phyloP scores from a whole-genome alignment of 2,113 vertebrate species.

The Pitta sordida region DNA sequence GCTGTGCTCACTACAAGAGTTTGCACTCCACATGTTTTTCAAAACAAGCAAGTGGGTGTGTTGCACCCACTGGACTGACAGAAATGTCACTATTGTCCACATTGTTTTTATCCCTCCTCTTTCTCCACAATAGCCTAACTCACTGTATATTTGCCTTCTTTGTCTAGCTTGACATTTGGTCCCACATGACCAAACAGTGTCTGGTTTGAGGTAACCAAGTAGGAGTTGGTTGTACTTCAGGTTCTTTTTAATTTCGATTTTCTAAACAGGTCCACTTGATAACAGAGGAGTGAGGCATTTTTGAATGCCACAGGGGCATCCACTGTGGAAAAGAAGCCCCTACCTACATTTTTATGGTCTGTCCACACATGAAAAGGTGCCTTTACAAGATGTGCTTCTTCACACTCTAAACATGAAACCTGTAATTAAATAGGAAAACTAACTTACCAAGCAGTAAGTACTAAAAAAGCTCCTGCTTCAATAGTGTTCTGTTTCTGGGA shows the following conservation, averaged over 20 bases:
- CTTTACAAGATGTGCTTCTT: conserved; percentile 52
- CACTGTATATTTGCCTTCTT: conserved; percentile 12
- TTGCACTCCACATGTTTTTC: not conserved
- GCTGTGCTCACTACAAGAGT: rapidly evolving
- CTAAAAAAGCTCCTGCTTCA: conserved; percentile 29
- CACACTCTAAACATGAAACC: conserved; percentile 28
- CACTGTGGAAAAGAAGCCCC: not conserved
- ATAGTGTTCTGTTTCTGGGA: conserved; percentile 37
- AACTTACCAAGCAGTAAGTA: not conserved
- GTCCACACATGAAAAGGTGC: conserved; percentile 45
- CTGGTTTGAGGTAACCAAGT: not conserved
- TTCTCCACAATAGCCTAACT: conserved; percentile 30
- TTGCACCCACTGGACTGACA: conserved; percentile 31
- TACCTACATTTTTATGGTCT: conserved; percentile 21
- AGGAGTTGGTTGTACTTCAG: not conserved
- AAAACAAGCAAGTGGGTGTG: conserved; percentile 16
- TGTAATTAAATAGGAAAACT: conserved; percentile 42
- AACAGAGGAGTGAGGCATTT: not conserved
- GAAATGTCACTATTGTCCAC: conserved; percentile 54
- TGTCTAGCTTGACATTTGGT: conserved; percentile 60
- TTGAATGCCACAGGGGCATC: not conserved
- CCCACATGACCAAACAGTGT: not conserved
- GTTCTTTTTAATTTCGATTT: not conserved
- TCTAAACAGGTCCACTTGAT: not conserved
- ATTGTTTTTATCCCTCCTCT: not conserved